Conservation (phyloP, 2,797 vertebrate species). For the Etheostoma perlongum region DNA sequence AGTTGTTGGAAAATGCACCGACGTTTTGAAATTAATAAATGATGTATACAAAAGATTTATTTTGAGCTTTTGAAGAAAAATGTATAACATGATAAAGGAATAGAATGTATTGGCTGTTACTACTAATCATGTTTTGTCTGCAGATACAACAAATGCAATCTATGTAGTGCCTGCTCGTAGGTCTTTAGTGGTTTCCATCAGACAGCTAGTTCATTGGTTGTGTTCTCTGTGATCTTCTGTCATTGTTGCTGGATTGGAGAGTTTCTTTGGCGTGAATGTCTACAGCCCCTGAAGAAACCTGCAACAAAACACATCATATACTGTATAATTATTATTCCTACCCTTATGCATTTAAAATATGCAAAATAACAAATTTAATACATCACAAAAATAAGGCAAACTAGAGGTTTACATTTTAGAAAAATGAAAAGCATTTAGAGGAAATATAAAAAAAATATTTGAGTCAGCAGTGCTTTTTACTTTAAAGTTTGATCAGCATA, state of each 20-base stretch:
- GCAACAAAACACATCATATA: conserved; percentile 53
- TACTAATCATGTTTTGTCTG: conserved; percentile 52
- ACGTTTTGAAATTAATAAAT: conserved; percentile 70
- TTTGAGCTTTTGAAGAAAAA: conserved; percentile 67
- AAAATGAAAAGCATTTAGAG: not conserved
- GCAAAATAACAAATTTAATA: not conserved
- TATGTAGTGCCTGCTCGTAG: conserved; percentile 53
- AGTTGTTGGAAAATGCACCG: conserved; percentile 43
- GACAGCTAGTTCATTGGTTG: conserved; percentile 45
- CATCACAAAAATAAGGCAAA: not conserved
- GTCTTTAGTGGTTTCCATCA: conserved; percentile 48
- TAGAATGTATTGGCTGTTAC: conserved; percentile 47
- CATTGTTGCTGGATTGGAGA: conserved; percentile 43
- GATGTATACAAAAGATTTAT: conserved; percentile 84
- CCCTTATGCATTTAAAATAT: not conserved
- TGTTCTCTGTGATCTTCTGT: conserved; percentile 55
- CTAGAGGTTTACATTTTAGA: not conserved
- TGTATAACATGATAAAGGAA: conserved; percentile 68
- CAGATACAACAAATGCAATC: conserved; percentile 73
- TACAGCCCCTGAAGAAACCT: conserved; percentile 87
- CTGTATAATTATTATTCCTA: not conserved
- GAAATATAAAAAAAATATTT: not conserved
- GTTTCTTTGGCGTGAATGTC: conserved; percentile 28
- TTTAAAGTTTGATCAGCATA: conserved; percentile 2
- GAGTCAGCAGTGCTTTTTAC: not conserved